These are phyloP conservation scores for Limosa lapponica DNA, from an alignment of 2,797 vertebrate genomes.

Conservation along the genomic window DNA sequence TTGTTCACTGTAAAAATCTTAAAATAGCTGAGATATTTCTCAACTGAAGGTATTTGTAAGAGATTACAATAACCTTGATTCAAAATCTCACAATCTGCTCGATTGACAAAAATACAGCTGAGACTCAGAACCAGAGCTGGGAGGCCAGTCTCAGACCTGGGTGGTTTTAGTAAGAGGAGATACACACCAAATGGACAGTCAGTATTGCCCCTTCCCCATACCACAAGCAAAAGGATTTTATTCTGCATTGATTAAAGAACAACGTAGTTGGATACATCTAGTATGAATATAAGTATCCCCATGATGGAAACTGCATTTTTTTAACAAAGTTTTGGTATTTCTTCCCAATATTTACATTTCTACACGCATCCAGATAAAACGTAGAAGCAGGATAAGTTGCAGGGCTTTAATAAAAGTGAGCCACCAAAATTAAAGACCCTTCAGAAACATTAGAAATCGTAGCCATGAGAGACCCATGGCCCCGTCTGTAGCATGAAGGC, in stretches of 20 bases:
- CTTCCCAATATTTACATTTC: neutral
- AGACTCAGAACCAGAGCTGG: neutral
- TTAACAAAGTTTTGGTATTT: neutral
- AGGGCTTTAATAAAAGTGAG: neutral
- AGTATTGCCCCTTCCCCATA: neutral
- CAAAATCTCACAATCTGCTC: neutral
- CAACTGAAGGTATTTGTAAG: neutral
- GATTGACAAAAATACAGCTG: neutral
- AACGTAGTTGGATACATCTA: neutral
- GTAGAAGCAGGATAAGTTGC: neutral
- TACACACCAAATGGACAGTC: accelerated
- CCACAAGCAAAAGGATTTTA: neutral
- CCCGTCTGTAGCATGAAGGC: accelerated
- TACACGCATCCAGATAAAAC: neutral
- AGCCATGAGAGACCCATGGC: neutral
- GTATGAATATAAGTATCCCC: neutral
- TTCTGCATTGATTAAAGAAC: neutral
- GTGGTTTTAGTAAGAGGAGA: neutral
- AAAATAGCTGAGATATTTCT: neutral
- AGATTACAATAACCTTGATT: neutral
- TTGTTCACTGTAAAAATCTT: neutral
- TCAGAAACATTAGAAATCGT: neutral
- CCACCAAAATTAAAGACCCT: neutral
- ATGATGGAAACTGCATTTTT: neutral
- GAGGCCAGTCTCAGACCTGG: neutral